These are phyloP conservation scores for Punctoribates punctum DNA, from an alignment of 2,888 invertebrate species.

Conservation along the genomic window DNA sequence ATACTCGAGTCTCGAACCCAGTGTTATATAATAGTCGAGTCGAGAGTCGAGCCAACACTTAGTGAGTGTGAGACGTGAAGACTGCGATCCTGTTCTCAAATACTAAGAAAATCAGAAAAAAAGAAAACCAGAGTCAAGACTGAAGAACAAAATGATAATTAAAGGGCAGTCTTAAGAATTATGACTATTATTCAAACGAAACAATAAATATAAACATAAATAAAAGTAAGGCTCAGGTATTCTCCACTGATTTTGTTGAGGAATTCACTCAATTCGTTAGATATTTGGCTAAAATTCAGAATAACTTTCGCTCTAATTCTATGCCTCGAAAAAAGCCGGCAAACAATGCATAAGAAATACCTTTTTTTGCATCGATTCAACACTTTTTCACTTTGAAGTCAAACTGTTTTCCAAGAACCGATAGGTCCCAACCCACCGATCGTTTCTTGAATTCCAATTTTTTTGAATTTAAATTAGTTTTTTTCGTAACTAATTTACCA, in stretches of 20 bases:
- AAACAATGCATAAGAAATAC: neutral
- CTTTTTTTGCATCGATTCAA: neutral
- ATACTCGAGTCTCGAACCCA: conserved; percentile 4
- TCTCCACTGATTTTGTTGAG: neutral
- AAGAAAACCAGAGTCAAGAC: neutral
- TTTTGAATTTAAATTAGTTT: neutral
- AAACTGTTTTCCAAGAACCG: neutral
- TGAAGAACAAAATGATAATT: conserved; percentile 17
- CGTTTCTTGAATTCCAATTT: neutral
- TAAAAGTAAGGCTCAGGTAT: conserved; percentile 19
- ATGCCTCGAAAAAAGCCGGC: neutral
- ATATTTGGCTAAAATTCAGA: neutral
- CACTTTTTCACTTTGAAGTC: neutral
- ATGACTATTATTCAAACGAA: conserved; percentile 37
- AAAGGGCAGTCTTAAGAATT: conserved; percentile 31
- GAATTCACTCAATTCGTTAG: neutral
- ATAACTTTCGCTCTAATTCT: conserved; percentile 4
- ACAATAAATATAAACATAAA: conserved; percentile 37
- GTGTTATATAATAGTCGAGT: conserved; percentile 13
- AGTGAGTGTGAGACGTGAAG: neutral
- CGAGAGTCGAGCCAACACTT: neutral
- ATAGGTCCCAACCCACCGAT: neutral
- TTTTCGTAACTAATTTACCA: neutral
- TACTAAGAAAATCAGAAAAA: conserved; percentile 16
- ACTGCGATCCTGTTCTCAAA: conserved; percentile 21